phyloP scores from a whole-genome alignment of 2,113 vertebrate genomes.

The Pangasianodon hypophthalmus region DNA sequence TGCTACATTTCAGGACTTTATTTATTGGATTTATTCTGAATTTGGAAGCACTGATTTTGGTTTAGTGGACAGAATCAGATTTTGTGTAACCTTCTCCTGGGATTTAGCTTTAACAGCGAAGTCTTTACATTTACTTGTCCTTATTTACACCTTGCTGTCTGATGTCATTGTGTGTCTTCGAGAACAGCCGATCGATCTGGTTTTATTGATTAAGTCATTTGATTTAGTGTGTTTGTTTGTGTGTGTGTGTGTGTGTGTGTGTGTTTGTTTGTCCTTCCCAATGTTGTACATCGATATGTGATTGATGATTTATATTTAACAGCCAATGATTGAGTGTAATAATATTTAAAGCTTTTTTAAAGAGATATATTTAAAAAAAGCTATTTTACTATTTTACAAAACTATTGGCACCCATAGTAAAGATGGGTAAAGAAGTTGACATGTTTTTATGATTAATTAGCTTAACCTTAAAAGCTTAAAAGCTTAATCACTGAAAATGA shows the following conservation, averaged over 20 bases:
- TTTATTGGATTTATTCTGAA: neutral
- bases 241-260: neutral
- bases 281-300: neutral
- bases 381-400: neutral
- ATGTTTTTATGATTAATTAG: neutral
- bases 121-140: neutral
- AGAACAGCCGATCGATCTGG: conserved; percentile 24
- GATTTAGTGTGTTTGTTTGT: conserved; percentile 34
- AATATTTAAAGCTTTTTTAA: neutral
- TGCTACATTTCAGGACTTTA: neutral
- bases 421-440: neutral
- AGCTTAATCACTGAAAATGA: too few species aligned
- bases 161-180: neutral
- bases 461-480: neutral
- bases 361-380: neutral
- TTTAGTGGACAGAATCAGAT: neutral
- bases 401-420: neutral
- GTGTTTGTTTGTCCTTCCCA: neutral
- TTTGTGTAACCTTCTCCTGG: neutral
- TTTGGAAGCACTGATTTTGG: neutral
- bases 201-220: conserved; percentile 14
- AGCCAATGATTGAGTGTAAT: neutral
- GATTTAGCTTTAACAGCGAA: neutral
- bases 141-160: conserved; percentile 4
- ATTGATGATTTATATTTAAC: neutral